A percentile compares a stretch with the other conserved stretches of the same genome.
These are phyloP conservation scores for Chymomyza caudatula DNA, from an alignment of 2,888 invertebrate species.

Conservation along the genomic window DNA sequence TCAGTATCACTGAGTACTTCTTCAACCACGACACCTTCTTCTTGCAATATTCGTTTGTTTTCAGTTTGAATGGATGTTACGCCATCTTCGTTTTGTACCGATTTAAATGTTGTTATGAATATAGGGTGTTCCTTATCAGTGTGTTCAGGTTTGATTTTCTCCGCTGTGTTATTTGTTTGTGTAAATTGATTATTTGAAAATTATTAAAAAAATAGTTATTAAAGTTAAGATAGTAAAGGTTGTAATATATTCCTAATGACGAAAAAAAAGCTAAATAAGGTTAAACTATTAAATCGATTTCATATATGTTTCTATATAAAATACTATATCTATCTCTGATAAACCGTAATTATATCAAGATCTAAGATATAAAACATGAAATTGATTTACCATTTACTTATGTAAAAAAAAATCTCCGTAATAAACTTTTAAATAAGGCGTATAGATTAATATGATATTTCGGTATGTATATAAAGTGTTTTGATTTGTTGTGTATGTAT, in stretches of 20 bases:
- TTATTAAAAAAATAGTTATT: conserved; percentile 47
- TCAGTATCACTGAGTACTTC: conserved; percentile 77
- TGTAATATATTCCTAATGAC: background rate
- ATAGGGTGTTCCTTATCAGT: conserved; percentile 75
- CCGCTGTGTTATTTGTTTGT: conserved; percentile 58
- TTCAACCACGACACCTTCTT: conserved; percentile 76
- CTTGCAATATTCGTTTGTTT: conserved; percentile 75
- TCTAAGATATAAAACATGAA: no score
- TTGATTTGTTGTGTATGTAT: conserved; percentile 40
- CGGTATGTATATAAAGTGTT: conserved; percentile 33
- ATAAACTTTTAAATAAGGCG: conserved; percentile 19
- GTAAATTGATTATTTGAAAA: conserved; percentile 32
- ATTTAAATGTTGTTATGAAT: conserved; percentile 78
- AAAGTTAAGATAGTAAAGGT: conserved; percentile 5
- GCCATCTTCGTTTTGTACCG: conserved; percentile 75
- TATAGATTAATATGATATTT: conserved; percentile 44
- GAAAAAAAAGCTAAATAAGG: background rate
- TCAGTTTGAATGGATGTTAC: conserved; percentile 75
- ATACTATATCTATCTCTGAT: no score
- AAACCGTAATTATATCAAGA: no score
- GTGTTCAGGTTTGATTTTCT: conserved; percentile 64
- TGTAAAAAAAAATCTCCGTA: background rate
- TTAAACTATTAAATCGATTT: no score
- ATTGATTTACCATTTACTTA: background rate
- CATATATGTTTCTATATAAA: no score